Percentiles rank a stretch among this genome's conserved stretches.
phyloP scores from a whole-genome alignment of 2,888 invertebrate species.

The Tenthredo scrophulariae region DNA sequence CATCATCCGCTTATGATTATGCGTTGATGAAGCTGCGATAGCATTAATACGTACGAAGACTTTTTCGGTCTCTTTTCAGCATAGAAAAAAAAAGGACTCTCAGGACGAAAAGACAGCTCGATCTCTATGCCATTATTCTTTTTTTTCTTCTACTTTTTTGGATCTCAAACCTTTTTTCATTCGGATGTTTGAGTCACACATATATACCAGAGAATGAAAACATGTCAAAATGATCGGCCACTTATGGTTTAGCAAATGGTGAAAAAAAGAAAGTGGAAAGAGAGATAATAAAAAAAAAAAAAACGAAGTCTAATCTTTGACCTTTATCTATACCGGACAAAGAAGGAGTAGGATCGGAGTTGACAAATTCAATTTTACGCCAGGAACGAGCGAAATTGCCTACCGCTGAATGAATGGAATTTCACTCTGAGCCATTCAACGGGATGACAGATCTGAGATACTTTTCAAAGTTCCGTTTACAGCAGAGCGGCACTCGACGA shows the following conservation, averaged over 20 bases:
- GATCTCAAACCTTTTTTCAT: background rate
- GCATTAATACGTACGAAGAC: background rate
- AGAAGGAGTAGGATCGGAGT: constrained; percentile 25
- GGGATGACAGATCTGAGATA: constrained; percentile 62
- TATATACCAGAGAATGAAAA: constrained; percentile 32
- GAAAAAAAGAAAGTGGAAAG: background rate
- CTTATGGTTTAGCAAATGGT: background rate
- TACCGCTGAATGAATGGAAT: constrained; percentile 64
- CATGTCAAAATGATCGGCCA: constrained; percentile 41
- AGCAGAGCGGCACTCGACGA: constrained; percentile 51
- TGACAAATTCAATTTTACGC: constrained; percentile 52
- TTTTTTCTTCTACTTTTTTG: background rate
- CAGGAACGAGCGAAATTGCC: constrained; percentile 50
- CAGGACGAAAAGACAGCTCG: background rate
- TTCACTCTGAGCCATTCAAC: constrained; percentile 55
- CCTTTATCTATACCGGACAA: constrained; percentile 41
- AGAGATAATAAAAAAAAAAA: background rate
- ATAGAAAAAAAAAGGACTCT: background rate
- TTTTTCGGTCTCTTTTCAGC: too few relatives aligned
- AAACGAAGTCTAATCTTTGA: constrained; percentile 30
- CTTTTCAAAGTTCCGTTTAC: constrained; percentile 61
- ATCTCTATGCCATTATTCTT: background rate
- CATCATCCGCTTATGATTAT: background rate
- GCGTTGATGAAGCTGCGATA: background rate
- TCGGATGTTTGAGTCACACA: background rate